phyloP scores from a whole-genome alignment of 1,140 invertebrate species.

The Diuraphis noxia region DNA sequence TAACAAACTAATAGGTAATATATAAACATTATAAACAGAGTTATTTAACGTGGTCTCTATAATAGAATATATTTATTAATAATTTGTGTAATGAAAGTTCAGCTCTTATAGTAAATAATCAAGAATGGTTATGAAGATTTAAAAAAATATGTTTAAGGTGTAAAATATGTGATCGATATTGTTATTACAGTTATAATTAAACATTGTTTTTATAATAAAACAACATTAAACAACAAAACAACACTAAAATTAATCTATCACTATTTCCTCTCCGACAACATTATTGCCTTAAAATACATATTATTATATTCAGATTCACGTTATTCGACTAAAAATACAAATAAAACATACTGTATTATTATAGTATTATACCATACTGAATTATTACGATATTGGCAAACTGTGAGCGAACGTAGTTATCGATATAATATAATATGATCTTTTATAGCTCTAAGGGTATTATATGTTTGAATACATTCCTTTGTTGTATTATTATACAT shows the following conservation, averaged over 20 bases:
- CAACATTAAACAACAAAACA: not conserved
- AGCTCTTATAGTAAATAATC: not conserved
- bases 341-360: slow-evolving; percentile 22
- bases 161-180: not conserved
- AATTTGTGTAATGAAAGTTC: not conserved
- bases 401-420: not conserved
- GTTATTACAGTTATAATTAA: not conserved
- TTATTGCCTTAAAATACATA: not conserved
- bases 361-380: slow-evolving; percentile 7
- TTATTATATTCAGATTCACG: not conserved
- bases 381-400: not conserved
- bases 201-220: not conserved
- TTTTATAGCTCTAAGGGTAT: slow-evolving; percentile 35
- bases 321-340: slow-evolving; percentile 21
- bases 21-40: too few species aligned
- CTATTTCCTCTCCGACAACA: not conserved
- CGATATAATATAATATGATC: slow-evolving; percentile 14
- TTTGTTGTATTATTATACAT: slow-evolving; percentile 38
- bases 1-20: not conserved
- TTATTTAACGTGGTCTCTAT: too few species aligned
- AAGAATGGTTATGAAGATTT: not conserved
- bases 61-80: not conserved
- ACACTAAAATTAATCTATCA: not conserved
- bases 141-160: not conserved
- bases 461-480: slow-evolving; percentile 16